These are phyloP conservation scores for Indicator indicator DNA, from an alignment of 2,113 vertebrate genomes.

Conservation along the genomic window DNA sequence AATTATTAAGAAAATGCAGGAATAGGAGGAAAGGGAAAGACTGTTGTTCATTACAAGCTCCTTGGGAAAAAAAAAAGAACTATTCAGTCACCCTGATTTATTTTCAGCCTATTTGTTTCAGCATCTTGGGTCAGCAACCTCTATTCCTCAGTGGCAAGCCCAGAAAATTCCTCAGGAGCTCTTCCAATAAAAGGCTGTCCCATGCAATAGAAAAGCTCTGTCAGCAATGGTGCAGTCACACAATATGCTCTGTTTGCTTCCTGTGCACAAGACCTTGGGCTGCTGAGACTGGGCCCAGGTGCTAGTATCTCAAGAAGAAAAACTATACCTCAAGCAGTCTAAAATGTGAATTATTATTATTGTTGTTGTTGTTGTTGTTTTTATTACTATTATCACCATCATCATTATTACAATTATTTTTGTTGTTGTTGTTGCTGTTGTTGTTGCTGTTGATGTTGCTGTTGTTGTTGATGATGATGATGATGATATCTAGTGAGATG, in stretches of 20 bases:
- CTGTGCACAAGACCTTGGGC: background rate
- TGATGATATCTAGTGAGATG: too few relatives aligned
- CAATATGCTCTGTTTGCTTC: background rate
- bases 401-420: too few relatives aligned
- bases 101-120: background rate
- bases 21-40: background rate
- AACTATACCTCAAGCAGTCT: background rate
- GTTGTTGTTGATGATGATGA: too few relatives aligned
- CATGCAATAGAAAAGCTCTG: background rate
- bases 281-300: background rate
- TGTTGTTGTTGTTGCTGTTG: too few relatives aligned
- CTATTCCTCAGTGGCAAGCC: background rate
- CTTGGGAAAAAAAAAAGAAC: background rate
- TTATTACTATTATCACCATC: too few relatives aligned
- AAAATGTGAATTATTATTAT: background rate
- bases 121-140: background rate
- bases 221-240: background rate
- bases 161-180: background rate
- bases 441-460: too few relatives aligned
- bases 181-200: background rate
- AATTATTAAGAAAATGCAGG: background rate
- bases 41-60: background rate
- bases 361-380: too few relatives aligned
- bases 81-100: background rate
- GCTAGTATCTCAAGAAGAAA: background rate